phyloP scores from a whole-genome alignment of 1,140 invertebrate species.

The Euwallacea fornicatus region DNA sequence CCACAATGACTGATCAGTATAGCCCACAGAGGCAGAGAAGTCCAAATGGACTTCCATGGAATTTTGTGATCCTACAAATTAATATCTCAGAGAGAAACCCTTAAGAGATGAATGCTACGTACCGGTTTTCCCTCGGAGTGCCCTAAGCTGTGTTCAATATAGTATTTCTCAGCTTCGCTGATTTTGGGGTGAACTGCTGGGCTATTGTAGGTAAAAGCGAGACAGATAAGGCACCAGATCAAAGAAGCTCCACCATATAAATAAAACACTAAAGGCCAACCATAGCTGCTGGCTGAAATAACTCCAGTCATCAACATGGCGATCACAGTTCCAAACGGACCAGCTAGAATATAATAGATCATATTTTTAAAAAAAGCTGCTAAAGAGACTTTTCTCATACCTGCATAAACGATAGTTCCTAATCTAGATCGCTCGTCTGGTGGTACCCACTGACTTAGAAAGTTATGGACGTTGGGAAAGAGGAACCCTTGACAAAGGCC shows the following conservation, averaged over 20 bases:
- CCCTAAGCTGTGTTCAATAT: conserved; percentile 59
- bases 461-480: conserved; percentile 76
- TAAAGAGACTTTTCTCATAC: conserved; percentile 47
- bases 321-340: conserved; percentile 68
- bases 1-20: conserved; percentile 80
- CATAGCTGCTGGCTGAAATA: conserved; percentile 64
- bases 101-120: background rate
- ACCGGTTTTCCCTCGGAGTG: conserved; percentile 28
- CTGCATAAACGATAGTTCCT: conserved; percentile 62
- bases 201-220: conserved; percentile 64
- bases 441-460: conserved; percentile 79
- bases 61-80: conserved; percentile 51
- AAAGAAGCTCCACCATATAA: conserved; percentile 67
- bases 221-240: conserved; percentile 64
- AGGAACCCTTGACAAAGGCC: conserved; percentile 79
- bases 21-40: conserved; percentile 80
- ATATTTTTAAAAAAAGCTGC: background rate
- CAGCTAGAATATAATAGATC: conserved; percentile 54
- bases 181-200: conserved; percentile 66
- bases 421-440: conserved; percentile 61
- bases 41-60: conserved; percentile 78
- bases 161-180: conserved; percentile 61
- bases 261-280: conserved; percentile 83
- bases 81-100: background rate
- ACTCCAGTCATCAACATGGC: conserved; percentile 70